These are phyloP conservation scores for Caenorhabditis remanei DNA, from an alignment of 1,140 invertebrate genomes.

Conservation along the genomic window DNA sequence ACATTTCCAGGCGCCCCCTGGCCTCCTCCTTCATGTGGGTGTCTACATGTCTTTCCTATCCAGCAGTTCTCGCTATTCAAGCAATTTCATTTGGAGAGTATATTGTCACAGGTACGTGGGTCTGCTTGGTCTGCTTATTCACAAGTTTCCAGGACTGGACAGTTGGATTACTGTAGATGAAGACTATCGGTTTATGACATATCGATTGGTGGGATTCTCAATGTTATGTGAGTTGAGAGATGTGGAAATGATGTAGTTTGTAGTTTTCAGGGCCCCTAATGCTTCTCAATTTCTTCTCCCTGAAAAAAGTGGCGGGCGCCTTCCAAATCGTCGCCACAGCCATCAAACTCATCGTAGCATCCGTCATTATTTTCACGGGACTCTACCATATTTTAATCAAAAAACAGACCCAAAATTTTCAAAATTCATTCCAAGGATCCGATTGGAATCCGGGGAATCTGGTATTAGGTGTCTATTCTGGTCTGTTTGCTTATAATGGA, in stretches of 20 bases:
- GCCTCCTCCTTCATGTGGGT: constrained; percentile 74
- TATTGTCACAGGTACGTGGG: constrained; percentile 67
- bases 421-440: constrained; percentile 66
- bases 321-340: constrained; percentile 74
- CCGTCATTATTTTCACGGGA: constrained; percentile 71
- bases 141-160: background rate
- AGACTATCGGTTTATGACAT: constrained; percentile 36
- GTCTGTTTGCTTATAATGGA: constrained; percentile 72
- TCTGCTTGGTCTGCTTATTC: background rate
- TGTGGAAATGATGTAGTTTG: background rate
- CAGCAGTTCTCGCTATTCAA: constrained; percentile 73
- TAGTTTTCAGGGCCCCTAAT: constrained; percentile 63
- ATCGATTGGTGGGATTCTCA: constrained; percentile 68
- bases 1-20: constrained; percentile 71
- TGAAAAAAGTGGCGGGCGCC: constrained; percentile 67
- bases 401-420: constrained; percentile 64
- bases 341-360: constrained; percentile 69
- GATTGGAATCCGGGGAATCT: constrained; percentile 70
- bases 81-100: constrained; percentile 73
- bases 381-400: constrained; percentile 71
- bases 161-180: constrained; percentile 47
- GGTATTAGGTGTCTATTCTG: constrained; percentile 71
- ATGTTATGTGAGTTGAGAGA: constrained; percentile 69
- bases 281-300: constrained; percentile 72
- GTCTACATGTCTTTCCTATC: constrained; percentile 70